phyloP scores from a whole-genome alignment of 37 sponge, comb jelly and placozoan species.

The Dysidea cf. avara region DNA sequence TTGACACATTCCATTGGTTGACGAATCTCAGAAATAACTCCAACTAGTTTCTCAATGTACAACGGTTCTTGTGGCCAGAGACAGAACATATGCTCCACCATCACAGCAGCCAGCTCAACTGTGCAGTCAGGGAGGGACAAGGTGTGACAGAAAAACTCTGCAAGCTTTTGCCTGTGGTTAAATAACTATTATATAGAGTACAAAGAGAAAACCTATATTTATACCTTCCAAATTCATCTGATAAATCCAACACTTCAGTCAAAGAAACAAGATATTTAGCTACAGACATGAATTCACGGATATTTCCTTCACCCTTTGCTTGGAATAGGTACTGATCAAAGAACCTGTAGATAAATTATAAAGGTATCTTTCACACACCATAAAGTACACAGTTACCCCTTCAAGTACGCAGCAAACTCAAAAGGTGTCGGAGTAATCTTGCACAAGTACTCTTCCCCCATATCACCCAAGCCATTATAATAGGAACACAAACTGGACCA shows the following conservation, averaged over 20 bases:
- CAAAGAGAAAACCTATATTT: background rate
- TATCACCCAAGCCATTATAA: slow-evolving; percentile 22
- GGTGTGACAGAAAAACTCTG: slow-evolving; percentile 22
- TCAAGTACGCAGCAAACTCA: slow-evolving; percentile 65
- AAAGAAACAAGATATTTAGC: slow-evolving; percentile 56
- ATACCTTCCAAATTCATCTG: slow-evolving; percentile 85
- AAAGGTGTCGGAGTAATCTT: slow-evolving; percentile 60
- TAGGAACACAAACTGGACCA: slow-evolving; percentile 72
- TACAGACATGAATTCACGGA: slow-evolving; percentile 65
- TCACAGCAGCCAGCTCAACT: slow-evolving; percentile 23
- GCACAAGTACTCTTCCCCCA: slow-evolving; percentile 46
- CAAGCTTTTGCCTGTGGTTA: slow-evolving; percentile 45
- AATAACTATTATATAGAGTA: background rate
- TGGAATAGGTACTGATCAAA: no score
- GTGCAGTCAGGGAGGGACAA: slow-evolving; percentile 34
- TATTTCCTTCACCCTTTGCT: no score
- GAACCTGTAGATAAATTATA: no score
- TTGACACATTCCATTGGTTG: no score
- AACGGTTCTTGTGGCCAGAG: slow-evolving; percentile 61
- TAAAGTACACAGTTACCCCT: no score
- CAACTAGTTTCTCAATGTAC: slow-evolving; percentile 60
- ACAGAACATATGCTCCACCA: slow-evolving; percentile 35
- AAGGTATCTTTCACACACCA: no score
- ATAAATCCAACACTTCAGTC: slow-evolving; percentile 40
- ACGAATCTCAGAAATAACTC: slow-evolving; percentile 71